Conservation (phyloP, 1,140 invertebrate species). For the Hycleus cichorii region DNA sequence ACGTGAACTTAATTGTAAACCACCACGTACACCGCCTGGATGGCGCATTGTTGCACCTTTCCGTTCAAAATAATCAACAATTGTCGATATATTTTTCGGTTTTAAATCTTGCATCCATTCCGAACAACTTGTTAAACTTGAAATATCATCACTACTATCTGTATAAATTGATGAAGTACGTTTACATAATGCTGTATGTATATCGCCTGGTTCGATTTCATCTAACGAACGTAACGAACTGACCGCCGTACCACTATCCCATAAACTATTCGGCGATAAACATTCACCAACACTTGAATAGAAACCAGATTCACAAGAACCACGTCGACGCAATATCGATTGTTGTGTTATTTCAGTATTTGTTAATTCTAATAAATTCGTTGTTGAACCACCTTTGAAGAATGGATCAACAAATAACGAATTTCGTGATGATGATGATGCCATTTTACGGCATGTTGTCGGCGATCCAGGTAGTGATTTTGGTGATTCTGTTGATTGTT, state of each 20-base stretch:
- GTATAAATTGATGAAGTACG: slow-evolving; percentile 77
- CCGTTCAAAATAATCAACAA: slow-evolving; percentile 81
- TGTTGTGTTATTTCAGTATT: slow-evolving; percentile 24
- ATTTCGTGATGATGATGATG: slow-evolving; percentile 13
- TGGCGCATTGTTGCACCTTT: slow-evolving; percentile 47
- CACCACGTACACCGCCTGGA: slow-evolving; percentile 26
- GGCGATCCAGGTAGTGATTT: slow-evolving; percentile 47
- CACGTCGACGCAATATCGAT: slow-evolving; percentile 53
- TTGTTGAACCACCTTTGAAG: slow-evolving; percentile 44
- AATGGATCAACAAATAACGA: slow-evolving; percentile 47
- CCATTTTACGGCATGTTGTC: slow-evolving; percentile 38
- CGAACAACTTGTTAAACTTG: slow-evolving; percentile 61
- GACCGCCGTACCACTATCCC: slow-evolving; percentile 42
- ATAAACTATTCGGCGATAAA: slow-evolving; percentile 40
- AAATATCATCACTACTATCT: slow-evolving; percentile 78
- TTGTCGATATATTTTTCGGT: slow-evolving; percentile 65
- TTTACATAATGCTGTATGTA: slow-evolving; percentile 49
- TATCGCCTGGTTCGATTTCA: slow-evolving; percentile 47
- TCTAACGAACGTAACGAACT: slow-evolving; percentile 53
- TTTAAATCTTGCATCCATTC: slow-evolving; percentile 58
- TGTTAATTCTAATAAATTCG: slow-evolving; percentile 37
- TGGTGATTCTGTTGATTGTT: slow-evolving; percentile 35
- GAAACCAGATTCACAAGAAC: slow-evolving; percentile 84
- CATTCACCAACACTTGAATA: slow-evolving; percentile 60
- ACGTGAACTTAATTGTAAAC: slow-evolving; percentile 31